A percentile compares a stretch with the other conserved stretches of the same genome.
These are phyloP conservation scores for Lochmaea crataegi DNA, from an alignment of 2,888 invertebrate genomes.

Conservation along the genomic window DNA sequence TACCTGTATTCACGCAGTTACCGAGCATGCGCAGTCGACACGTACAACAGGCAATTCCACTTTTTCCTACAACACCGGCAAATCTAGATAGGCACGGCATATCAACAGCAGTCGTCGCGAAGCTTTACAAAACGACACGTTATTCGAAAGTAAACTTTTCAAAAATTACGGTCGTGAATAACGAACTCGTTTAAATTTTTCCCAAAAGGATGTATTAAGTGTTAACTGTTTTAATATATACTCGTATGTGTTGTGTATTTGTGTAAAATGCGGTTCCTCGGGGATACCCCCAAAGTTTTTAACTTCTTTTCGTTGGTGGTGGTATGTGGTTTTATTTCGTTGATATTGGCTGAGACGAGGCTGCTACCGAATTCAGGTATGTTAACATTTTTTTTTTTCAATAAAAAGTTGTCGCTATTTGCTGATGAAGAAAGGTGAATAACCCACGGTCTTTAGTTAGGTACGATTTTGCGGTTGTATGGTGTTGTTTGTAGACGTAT, in stretches of 20 bases:
- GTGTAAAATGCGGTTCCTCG: constrained; percentile 57
- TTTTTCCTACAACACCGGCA: constrained; percentile 28
- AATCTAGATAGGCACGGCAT: constrained; percentile 18
- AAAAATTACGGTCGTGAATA: background rate
- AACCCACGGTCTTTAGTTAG: constrained; percentile 15
- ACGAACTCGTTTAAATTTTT: background rate
- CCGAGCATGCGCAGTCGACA: constrained; percentile 17
- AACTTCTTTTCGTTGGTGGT: constrained; percentile 51
- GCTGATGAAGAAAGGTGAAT: constrained; percentile 26
- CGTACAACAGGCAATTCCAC: constrained; percentile 28
- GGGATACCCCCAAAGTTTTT: constrained; percentile 53
- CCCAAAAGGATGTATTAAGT: background rate
- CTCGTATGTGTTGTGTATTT: constrained; percentile 48
- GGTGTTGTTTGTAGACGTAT: constrained; percentile 7
- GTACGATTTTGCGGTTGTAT: constrained; percentile 1
- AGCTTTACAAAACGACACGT: background rate
- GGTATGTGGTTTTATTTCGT: constrained; percentile 55
- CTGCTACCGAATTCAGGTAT: constrained; percentile 47
- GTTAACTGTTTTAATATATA: constrained; percentile 12
- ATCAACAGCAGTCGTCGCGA: constrained; percentile 10
- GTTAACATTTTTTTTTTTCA: background rate
- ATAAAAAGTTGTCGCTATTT: constrained; percentile 7
- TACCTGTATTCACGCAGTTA: constrained; percentile 26
- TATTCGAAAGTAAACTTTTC: background rate
- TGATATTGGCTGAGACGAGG: constrained; percentile 55